These are phyloP conservation scores for Heliothis peltigera DNA, from an alignment of 2,888 invertebrate species.

Conservation along the genomic window DNA sequence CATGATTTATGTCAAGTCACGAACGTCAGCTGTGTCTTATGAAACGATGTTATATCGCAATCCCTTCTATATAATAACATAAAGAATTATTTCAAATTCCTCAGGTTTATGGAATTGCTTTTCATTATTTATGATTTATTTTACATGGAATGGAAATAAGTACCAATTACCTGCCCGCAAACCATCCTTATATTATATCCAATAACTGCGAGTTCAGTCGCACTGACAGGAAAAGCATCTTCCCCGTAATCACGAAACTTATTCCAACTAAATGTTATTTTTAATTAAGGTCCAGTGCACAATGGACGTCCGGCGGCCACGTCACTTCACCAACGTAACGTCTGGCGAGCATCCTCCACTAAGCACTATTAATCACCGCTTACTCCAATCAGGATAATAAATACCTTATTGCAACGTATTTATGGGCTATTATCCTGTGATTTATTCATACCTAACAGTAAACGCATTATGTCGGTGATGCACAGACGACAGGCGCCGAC, in stretches of 20 bases:
- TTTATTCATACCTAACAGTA: conserved; percentile 41
- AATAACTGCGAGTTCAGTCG: background rate
- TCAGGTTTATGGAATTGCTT: too few species aligned
- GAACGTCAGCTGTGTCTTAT: conserved; percentile 16
- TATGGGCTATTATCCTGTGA: conserved; percentile 49
- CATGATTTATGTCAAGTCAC: conserved; percentile 34
- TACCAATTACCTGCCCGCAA: conserved; percentile 7
- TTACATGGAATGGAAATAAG: background rate
- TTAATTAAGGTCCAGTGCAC: conserved; percentile 62
- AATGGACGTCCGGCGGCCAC: conserved; percentile 83
- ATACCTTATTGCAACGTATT: conserved; percentile 51
- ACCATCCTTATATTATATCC: background rate
- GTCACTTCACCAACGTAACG: conserved; percentile 73
- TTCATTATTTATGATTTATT: background rate
- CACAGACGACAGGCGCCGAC: conserved; percentile 58
- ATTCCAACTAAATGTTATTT: conserved; percentile 55
- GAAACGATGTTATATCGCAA: background rate
- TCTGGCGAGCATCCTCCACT: conserved; percentile 80
- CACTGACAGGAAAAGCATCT: conserved; percentile 49
- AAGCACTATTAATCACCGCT: conserved; percentile 71
- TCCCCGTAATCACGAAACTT: conserved; percentile 42
- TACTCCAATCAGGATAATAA: conserved; percentile 51
- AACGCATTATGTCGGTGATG: conserved; percentile 39
- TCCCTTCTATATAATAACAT: background rate
- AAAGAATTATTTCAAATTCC: too few species aligned